phyloP scores from a whole-genome alignment of 53 echinoderm and acorn worm species.

The Echinarachnius parma region DNA sequence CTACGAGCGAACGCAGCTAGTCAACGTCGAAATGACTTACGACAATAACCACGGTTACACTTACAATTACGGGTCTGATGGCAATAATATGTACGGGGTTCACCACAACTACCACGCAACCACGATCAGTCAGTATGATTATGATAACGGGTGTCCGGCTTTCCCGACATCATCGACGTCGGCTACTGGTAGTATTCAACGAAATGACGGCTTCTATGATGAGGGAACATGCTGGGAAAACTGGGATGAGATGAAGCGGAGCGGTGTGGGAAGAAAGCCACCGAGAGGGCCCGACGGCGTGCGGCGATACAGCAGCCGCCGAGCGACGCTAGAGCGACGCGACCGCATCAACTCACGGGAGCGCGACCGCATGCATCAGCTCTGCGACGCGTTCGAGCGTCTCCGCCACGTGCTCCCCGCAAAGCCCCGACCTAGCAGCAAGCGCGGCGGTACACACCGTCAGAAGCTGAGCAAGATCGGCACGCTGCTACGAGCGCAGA shows the following conservation, averaged over 20 bases:
- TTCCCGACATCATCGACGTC: neutral
- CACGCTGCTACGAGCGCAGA: slow-evolving; percentile 87
- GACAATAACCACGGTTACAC: neutral
- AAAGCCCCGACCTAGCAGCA: too few relatives aligned
- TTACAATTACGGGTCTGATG: neutral
- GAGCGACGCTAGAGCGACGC: slow-evolving; percentile 68
- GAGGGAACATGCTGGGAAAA: too few relatives aligned
- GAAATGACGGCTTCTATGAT: too few relatives aligned
- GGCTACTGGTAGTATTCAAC: too few relatives aligned
- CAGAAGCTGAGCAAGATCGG: slow-evolving; percentile 87
- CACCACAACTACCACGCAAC: neutral
- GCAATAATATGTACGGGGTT: neutral
- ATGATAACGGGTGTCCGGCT: neutral
- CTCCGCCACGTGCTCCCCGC: slow-evolving; percentile 70
- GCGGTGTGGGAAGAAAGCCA: slow-evolving; percentile 27
- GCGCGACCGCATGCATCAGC: slow-evolving; percentile 89
- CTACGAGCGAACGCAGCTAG: neutral
- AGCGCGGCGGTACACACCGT: slow-evolving; percentile 63
- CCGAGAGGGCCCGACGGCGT: slow-evolving; percentile 38
- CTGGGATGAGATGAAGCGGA: slow-evolving; percentile 2
- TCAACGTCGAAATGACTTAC: neutral
- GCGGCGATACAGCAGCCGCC: slow-evolving; percentile 62
- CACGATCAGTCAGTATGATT: too few relatives aligned
- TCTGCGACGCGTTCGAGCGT: slow-evolving; percentile 89
- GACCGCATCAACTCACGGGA: slow-evolving; percentile 93